phyloP scores from a whole-genome alignment of 2,113 vertebrate species.

The Cyprinodon tularosa region DNA sequence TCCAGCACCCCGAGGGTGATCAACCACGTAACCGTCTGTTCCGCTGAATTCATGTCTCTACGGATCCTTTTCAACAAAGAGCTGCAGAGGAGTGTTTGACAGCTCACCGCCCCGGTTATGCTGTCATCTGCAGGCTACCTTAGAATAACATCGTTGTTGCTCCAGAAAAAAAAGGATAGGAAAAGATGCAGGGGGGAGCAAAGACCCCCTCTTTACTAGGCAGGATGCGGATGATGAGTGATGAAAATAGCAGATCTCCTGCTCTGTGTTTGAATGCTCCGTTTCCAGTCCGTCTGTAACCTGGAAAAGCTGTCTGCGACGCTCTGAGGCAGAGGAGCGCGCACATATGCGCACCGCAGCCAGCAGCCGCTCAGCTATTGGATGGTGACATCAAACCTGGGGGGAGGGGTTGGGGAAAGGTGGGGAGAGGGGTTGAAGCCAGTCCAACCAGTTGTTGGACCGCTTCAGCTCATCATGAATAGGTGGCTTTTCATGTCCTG shows the following conservation, averaged over 20 bases:
- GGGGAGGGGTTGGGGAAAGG: neutral
- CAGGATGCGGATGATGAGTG: conserved; percentile 81
- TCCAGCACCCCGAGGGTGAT: conserved; percentile 95
- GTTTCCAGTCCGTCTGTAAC: conserved; percentile 52
- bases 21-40: conserved; percentile 97
- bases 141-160: conserved; percentile 54
- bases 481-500: conserved; percentile 55
- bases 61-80: conserved; percentile 62
- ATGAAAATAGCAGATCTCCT: conserved; percentile 78
- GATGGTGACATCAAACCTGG: conserved; percentile 84
- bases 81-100: conserved; percentile 37
- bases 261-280: conserved; percentile 62
- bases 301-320: conserved; percentile 84
- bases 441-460: conserved; percentile 61
- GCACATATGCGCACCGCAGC: conserved; percentile 80
- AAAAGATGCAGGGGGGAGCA: neutral
- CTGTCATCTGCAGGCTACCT: conserved; percentile 58
- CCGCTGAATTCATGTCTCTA: conserved; percentile 90
- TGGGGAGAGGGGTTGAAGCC: conserved; percentile 31
- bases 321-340: conserved; percentile 63
- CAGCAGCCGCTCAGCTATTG: conserved; percentile 78
- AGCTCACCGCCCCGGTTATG: conserved; percentile 53
- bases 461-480: conserved; percentile 47
- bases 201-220: conserved; percentile 47
- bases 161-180: conserved; percentile 25